Conservation (phyloP, 2,797 vertebrate species). For the Hemibagrus guttatus region DNA sequence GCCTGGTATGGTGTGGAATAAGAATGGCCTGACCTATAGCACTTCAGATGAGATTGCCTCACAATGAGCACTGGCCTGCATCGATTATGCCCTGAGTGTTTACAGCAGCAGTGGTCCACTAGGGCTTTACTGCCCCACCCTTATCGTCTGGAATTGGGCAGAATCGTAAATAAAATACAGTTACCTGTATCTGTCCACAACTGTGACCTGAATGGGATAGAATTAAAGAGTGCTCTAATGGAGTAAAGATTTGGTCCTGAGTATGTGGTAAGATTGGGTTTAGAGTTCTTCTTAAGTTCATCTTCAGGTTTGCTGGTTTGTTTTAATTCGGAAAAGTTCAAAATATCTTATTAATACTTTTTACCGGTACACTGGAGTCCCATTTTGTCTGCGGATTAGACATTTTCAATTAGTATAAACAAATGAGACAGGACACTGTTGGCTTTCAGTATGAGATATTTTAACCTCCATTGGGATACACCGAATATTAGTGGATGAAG, state of each 20-base stretch:
- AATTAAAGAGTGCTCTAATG: neutral
- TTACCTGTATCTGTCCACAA: constrained; percentile 14
- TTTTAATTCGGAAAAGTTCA: neutral
- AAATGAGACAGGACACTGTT: too few species aligned
- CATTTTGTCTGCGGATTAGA: too few species aligned
- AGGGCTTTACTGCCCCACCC: constrained; percentile 45
- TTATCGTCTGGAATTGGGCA: constrained; percentile 40
- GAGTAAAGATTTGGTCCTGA: neutral
- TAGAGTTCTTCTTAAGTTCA: neutral
- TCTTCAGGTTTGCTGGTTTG: neutral
- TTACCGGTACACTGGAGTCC: too few species aligned
- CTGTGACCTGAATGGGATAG: neutral
- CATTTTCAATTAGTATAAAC: too few species aligned
- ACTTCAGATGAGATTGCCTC: constrained; percentile 63
- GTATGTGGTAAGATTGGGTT: neutral
- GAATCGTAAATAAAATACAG: constrained; percentile 9
- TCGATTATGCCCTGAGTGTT: constrained; percentile 64
- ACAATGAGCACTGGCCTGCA: constrained; percentile 60
- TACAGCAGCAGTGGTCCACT: constrained; percentile 55
- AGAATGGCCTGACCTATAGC: constrained; percentile 64
- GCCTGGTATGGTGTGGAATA: constrained; percentile 61
- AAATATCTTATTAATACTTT: neutral
- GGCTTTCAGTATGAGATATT: too few species aligned
- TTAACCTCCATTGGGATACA: too few species aligned
- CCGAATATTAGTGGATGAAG: too few species aligned